These are phyloP conservation scores for Galerucella calmariensis DNA, from an alignment of 2,888 invertebrate species.

Conservation along the genomic window DNA sequence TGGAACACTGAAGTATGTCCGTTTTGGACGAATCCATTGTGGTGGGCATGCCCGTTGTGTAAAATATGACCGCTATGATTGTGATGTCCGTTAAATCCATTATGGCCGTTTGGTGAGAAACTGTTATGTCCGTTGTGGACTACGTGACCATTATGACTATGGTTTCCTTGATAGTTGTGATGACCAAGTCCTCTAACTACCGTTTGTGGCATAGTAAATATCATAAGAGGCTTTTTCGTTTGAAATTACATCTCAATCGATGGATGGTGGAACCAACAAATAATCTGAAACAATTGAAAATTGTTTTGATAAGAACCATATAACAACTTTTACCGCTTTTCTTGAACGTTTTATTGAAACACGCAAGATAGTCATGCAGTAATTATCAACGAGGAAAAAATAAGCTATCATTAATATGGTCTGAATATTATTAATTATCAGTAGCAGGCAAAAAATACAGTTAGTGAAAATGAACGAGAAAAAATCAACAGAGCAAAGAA, in stretches of 20 bases:
- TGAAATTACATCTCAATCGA: background rate
- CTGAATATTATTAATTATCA: constrained; percentile 40
- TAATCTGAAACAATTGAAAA: constrained; percentile 3
- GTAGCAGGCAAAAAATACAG: constrained; percentile 41
- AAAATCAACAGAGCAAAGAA: constrained; percentile 46
- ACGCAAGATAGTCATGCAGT: constrained; percentile 42
- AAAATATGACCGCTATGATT: constrained; percentile 13
- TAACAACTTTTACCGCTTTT: no score
- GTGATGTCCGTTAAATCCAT: constrained; percentile 30
- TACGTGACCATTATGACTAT: constrained; percentile 48
- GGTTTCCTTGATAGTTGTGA: constrained; percentile 34
- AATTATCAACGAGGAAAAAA: constrained; percentile 36
- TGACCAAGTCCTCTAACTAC: constrained; percentile 50
- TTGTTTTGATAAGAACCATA: background rate
- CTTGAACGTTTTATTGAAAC: constrained; percentile 9
- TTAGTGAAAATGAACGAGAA: constrained; percentile 45
- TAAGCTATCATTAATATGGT: constrained; percentile 39
- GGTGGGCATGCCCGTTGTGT: constrained; percentile 52
- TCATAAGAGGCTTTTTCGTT: background rate
- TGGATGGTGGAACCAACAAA: background rate
- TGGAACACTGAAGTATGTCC: constrained; percentile 45
- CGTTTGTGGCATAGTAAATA: constrained; percentile 54
- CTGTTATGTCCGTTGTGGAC: constrained; percentile 50
- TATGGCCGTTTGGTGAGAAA: constrained; percentile 34
- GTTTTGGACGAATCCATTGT: constrained; percentile 51